Conservation (phyloP, 2,113 vertebrate species). For the Nibea albiflora region DNA sequence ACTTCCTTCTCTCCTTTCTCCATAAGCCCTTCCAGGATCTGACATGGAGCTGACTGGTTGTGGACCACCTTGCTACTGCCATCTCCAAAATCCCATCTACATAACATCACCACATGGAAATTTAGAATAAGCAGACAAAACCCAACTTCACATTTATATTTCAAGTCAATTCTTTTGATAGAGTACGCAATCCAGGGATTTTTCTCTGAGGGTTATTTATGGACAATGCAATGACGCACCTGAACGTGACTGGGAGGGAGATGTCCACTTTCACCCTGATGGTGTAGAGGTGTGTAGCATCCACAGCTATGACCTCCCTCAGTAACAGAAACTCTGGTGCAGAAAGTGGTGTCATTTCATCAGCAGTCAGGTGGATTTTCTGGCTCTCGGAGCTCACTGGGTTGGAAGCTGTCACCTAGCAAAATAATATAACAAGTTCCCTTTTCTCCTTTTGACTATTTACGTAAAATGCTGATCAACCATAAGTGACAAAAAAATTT, state of each 20-base stretch:
- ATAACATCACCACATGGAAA: slow-evolving; percentile 2
- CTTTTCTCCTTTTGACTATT: neutral
- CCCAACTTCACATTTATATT: neutral
- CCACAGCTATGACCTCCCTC: slow-evolving; percentile 60
- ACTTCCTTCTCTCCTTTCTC: slow-evolving; percentile 59
- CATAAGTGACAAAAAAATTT: neutral
- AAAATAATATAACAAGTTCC: neutral
- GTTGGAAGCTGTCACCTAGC: slow-evolving; percentile 83
- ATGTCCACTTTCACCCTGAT: slow-evolving; percentile 80
- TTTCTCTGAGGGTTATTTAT: neutral
- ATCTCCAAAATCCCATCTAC: slow-evolving; percentile 87
- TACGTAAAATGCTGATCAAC: neutral
- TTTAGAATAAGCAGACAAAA: neutral
- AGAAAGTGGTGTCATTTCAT: slow-evolving; percentile 69
- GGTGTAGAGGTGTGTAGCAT: slow-evolving; percentile 59
- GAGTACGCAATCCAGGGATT: neutral
- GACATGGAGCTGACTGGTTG: slow-evolving; percentile 67
- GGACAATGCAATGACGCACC: slow-evolving; percentile 53
- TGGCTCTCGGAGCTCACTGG: slow-evolving; percentile 81
- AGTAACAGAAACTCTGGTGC: slow-evolving; percentile 73
- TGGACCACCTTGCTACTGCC: slow-evolving; percentile 55
- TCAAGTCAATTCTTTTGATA: neutral
- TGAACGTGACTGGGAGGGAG: slow-evolving; percentile 79
- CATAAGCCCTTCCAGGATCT: slow-evolving; percentile 31
- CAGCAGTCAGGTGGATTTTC: slow-evolving; percentile 74